Base-by-base conservation (phyloP, 92 coral and sea anemone species). In the Porites rus region DNA sequence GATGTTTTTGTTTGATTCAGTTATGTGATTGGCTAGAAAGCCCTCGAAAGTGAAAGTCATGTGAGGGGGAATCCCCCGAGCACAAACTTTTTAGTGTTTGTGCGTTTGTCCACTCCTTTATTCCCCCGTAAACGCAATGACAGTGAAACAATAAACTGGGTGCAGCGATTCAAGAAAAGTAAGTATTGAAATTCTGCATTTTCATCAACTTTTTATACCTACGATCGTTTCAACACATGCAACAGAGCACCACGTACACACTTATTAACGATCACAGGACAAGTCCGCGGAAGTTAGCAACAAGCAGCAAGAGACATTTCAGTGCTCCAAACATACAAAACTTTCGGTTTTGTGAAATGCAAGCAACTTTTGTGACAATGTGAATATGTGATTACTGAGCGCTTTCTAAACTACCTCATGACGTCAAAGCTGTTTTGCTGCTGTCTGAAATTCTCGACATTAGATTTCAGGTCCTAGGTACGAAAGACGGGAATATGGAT, bases 51-150 rank as follows among this genome's bases (percentile, higher is more conserved):
- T 5, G 54, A 1, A 8, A 10, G 60, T 9, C 10, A 51, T 8
- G 16, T 24, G 20, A 12, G 25, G 84, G 84, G 84, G 84, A 79
- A 79, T 79, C 84, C 84, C 84, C 75, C n/a, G 14, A 21, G 51
- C 10, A 6, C 5, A n/a, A 51, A 9, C 77, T 8, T 73, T n/a
- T 19, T 51, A 51, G 28, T 2, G 9, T 7, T 51, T 51, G 4
- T 1, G 17, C 63, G 77, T 46, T n/a, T 1, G 3, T 2, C 8
- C 0, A 0, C 4, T 17, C 1, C 0, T 18, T 56, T 8, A n/a
- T 7, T 12, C n/a, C 13, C 58, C 77, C 51, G 14, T 10, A 25
- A 31, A 38, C 7, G 17, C 20, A 16, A 18, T 14, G 64, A 7
- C 6, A 13, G 12, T 9, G 51, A 31, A 1, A 16, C 8, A 13